phyloP scores from a whole-genome alignment of 2,113 vertebrate species.

The Glaucomys volans region DNA sequence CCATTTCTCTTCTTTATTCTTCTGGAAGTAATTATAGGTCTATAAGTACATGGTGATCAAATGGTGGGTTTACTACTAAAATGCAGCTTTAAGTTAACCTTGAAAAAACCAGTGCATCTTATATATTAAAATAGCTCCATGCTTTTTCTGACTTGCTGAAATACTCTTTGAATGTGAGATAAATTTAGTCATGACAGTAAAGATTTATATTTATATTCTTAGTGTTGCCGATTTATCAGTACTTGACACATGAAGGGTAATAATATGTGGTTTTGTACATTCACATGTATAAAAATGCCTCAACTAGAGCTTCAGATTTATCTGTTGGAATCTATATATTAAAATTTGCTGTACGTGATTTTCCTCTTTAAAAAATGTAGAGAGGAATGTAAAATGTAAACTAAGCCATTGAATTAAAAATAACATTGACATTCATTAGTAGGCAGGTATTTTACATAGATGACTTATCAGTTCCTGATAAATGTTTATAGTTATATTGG shows the following conservation, averaged over 20 bases:
- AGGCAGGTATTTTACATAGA: slow-evolving; percentile 34
- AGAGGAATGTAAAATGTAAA: slow-evolving; percentile 48
- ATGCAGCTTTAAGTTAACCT: slow-evolving; percentile 15
- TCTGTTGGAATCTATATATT: slow-evolving; percentile 32
- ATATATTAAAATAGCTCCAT: slow-evolving; percentile 18
- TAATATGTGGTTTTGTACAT: slow-evolving; percentile 45
- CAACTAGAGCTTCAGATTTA: slow-evolving; percentile 26
- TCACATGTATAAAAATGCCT: slow-evolving; percentile 40
- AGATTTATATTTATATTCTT: not conserved
- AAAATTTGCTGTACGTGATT: slow-evolving; percentile 39
- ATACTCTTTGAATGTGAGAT: slow-evolving; percentile 42
- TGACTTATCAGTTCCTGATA: slow-evolving; percentile 10
- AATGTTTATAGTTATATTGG: slow-evolving; percentile 50
- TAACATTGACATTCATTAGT: slow-evolving; percentile 37
- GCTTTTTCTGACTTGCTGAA: slow-evolving; percentile 34
- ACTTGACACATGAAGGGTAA: not conserved
- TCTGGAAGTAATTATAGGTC: not conserved
- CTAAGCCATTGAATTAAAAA: slow-evolving; percentile 50
- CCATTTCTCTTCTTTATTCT: not conserved
- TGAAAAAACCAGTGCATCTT: slow-evolving; percentile 17
- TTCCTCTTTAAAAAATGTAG: not conserved
- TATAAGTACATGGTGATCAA: not conserved
- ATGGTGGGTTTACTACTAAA: not conserved
- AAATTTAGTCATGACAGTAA: slow-evolving; percentile 35
- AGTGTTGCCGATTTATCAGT: slow-evolving; percentile 49